These are phyloP conservation scores for Drosophila parvula DNA, from an alignment of 1,140 invertebrate genomes.

Conservation along the genomic window DNA sequence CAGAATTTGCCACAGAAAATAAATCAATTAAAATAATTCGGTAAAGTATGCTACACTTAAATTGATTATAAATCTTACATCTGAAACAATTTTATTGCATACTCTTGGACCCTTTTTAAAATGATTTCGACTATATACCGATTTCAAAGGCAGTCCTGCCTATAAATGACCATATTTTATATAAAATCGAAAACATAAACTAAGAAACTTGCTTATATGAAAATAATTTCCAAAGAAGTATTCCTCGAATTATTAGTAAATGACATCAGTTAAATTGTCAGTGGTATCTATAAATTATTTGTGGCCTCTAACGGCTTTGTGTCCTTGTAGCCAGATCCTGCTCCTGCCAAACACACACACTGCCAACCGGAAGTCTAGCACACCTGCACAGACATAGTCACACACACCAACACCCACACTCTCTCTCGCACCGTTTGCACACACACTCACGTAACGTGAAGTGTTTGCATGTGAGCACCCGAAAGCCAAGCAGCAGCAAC, in stretches of 20 bases:
- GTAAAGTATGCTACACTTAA: neutral
- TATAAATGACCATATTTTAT: too few species aligned
- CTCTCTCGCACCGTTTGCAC: slow-evolving; percentile 24
- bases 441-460: slow-evolving; percentile 58
- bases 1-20: neutral
- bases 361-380: slow-evolving; percentile 30
- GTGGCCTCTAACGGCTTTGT: neutral
- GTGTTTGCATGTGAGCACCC: slow-evolving; percentile 79
- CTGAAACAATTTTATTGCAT: neutral
- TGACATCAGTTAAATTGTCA: neutral
- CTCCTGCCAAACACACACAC: slow-evolving; percentile 38
- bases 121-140: too few species aligned
- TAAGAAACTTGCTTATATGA: neutral
- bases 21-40: neutral
- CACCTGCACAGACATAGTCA: slow-evolving; percentile 37
- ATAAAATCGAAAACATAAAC: too few species aligned
- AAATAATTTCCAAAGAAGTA: neutral
- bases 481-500: slow-evolving; percentile 34
- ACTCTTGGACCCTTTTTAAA: too few species aligned
- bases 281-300: neutral
- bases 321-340: slow-evolving; percentile 35
- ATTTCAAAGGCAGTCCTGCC: too few species aligned
- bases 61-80: neutral
- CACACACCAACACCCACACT: slow-evolving; percentile 40
- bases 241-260: neutral